These are phyloP conservation scores for Felis chaus DNA, from an alignment of 2,113 vertebrate species.

Conservation along the genomic window DNA sequence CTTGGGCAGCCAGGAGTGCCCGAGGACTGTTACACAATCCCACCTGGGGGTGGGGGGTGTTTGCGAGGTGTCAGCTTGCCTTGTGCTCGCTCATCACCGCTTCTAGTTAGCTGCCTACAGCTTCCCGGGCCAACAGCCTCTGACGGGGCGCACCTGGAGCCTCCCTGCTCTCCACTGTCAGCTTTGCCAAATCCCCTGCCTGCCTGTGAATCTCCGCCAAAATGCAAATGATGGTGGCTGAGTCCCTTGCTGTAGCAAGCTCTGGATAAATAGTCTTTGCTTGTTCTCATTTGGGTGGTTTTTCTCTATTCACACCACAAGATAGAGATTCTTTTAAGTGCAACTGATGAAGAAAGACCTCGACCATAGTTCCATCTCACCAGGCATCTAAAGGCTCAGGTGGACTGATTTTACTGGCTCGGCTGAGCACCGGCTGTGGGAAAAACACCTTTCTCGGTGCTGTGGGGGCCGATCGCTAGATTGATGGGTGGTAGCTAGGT, in stretches of 20 bases:
- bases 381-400: rapidly evolving
- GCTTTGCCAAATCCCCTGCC: background rate
- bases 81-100: too few species aligned
- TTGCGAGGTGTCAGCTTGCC: too few species aligned
- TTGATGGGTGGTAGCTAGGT: background rate
- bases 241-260: background rate
- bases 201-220: background rate
- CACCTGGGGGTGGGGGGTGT: too few species aligned
- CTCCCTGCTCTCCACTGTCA: background rate
- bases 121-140: too few species aligned
- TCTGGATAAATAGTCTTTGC: background rate
- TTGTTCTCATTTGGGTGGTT: background rate
- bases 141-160: background rate
- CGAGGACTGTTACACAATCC: too few species aligned
- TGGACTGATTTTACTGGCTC: background rate
- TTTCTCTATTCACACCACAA: background rate
- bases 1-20: too few species aligned
- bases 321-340: background rate
- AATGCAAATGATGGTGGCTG: background rate
- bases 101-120: background rate
- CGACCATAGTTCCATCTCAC: background rate
- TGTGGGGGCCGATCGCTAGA: background rate
- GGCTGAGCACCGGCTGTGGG: background rate
- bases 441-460: background rate
- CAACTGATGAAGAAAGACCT: background rate